Evolutionary conservation across 2,797 vertebrate species (phyloP).

Genomic region (Poliocrania exsul): DNA sequence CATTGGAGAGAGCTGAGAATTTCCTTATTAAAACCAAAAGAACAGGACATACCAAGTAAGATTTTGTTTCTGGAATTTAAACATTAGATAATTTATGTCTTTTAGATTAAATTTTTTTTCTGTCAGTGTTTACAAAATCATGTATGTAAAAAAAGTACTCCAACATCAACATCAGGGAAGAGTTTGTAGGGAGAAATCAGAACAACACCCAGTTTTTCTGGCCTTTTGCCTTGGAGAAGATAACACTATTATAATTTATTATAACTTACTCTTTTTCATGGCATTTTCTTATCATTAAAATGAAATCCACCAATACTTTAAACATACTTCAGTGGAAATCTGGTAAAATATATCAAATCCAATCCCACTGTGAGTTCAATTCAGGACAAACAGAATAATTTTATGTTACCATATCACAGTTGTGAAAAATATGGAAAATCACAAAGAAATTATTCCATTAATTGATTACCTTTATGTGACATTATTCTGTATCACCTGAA

Average conservation of each 20-base stretch:
- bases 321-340: background rate
- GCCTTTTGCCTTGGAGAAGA: background rate
- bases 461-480: background rate
- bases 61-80: constrained; percentile 8
- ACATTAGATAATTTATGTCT: background rate
- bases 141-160: background rate
- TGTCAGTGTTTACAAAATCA: background rate
- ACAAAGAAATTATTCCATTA: background rate
- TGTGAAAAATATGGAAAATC: background rate
- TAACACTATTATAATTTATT: background rate
- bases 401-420: background rate
- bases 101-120: background rate
- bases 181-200: background rate
- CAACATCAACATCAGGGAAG: background rate
- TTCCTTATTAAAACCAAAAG: constrained; percentile 78
- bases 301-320: background rate
- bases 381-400: background rate
- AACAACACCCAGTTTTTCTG: background rate
- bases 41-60: background rate
- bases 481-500: background rate
- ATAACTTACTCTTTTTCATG: background rate
- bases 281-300: background rate
- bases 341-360: background rate
- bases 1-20: constrained; percentile 84
- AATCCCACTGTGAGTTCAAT: background rate